These are phyloP conservation scores for Vidua chalybeata DNA, from an alignment of 2,113 vertebrate species.

Conservation along the genomic window DNA sequence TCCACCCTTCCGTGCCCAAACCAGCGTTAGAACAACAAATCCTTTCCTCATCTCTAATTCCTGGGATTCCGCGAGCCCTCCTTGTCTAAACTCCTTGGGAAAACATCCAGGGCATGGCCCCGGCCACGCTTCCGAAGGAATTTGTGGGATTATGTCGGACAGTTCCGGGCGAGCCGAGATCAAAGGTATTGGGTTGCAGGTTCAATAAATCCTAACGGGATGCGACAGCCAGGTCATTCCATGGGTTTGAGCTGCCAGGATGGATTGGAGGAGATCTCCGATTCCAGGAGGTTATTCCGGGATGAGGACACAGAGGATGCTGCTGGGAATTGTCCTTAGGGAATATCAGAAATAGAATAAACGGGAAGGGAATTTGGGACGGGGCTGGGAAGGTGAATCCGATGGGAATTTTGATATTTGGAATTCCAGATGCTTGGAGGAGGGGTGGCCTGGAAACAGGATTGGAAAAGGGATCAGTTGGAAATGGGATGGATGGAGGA, in stretches of 20 bases:
- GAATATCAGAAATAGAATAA: fast-evolving
- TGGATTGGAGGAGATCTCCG: neutral
- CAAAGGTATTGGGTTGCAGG: neutral
- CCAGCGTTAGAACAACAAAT: neutral
- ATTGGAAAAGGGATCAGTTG: fast-evolving
- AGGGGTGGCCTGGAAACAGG: neutral
- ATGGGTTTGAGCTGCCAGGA: neutral
- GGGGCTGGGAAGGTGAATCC: neutral
- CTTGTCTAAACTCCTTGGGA: neutral
- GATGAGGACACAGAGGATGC: neutral
- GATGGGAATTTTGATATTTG: fast-evolving
- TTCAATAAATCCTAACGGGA: neutral
- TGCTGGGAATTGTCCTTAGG: fast-evolving
- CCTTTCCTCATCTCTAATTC: neutral
- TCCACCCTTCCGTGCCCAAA: fast-evolving
- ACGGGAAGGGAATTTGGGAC: fast-evolving
- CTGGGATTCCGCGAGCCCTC: neutral
- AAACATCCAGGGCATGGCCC: neutral
- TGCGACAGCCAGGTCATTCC: neutral
- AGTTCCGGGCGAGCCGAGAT: neutral
- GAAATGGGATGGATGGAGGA: neutral
- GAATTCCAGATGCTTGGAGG: neutral
- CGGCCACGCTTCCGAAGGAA: neutral
- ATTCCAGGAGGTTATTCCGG: neutral
- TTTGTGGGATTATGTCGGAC: neutral